Evolutionary conservation across 1,140 invertebrate species (phyloP).

Genomic region (Lucilia sericata): DNA sequence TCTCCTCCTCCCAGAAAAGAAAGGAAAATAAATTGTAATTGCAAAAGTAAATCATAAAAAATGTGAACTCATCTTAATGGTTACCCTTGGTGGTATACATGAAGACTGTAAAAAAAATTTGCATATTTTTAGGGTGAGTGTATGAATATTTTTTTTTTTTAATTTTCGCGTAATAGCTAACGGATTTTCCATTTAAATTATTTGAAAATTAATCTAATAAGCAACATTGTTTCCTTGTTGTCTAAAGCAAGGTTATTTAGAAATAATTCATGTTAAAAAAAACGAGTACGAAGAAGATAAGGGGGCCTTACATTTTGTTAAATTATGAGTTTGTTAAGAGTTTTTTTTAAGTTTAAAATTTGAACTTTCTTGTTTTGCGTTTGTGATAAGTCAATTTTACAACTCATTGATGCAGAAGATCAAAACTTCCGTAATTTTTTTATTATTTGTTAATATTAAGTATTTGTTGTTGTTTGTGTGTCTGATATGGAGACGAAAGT

Average conservation of each 20-base stretch:
- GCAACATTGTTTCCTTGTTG: constrained; percentile 39
- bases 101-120: constrained; percentile 1
- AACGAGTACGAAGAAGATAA: too few species aligned
- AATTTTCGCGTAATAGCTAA: constrained; percentile 38
- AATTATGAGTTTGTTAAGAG: constrained; percentile 32
- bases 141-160: not conserved
- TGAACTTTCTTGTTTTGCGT: constrained; percentile 14
- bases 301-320: not conserved
- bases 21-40: constrained; percentile 22
- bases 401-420: constrained; percentile 41
- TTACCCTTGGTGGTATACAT: not conserved
- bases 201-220: constrained; percentile 42
- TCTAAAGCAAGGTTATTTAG: not conserved
- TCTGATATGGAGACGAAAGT: not conserved
- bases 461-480: too few species aligned
- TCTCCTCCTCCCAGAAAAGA: not conserved
- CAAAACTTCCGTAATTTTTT: constrained; percentile 32
- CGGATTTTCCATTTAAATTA: constrained; percentile 43
- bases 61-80: constrained; percentile 26
- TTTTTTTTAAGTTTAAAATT: constrained; percentile 20
- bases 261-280: not conserved
- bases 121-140: constrained; percentile 37
- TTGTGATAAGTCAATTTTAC: constrained; percentile 37
- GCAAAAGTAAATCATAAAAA: constrained; percentile 28
- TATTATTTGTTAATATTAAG: not conserved